Evolutionary conservation across 2,888 invertebrate genomes (phyloP).

Genomic region (Galeopsomyia nigrocyanea): DNA sequence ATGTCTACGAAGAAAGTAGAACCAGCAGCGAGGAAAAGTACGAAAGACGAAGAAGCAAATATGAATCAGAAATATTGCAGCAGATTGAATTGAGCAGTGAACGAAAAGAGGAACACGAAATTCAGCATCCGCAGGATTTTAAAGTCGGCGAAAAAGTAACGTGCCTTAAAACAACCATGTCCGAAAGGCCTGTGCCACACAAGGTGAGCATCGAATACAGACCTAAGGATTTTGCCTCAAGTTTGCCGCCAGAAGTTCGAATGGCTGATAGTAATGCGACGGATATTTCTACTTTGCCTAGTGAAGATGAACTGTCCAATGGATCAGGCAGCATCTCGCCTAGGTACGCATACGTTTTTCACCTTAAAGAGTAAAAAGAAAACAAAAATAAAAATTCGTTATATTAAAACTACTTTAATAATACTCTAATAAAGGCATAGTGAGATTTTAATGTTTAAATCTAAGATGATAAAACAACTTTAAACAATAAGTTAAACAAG

Average conservation of each 20-base stretch:
- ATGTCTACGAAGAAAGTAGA: constrained; percentile 57
- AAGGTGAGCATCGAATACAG: constrained; percentile 71
- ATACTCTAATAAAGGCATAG: not conserved
- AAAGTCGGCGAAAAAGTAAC: constrained; percentile 70
- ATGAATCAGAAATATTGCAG: constrained; percentile 55
- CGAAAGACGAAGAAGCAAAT: constrained; percentile 60
- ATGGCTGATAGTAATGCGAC: constrained; percentile 71
- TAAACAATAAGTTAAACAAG: too few relatives aligned
- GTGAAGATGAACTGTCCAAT: constrained; percentile 74
- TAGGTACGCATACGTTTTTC: constrained; percentile 36
- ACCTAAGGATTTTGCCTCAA: constrained; percentile 63
- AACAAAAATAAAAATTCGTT: not conserved
- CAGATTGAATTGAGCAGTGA: constrained; percentile 48
- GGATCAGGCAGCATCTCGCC: constrained; percentile 73
- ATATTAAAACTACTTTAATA: constrained; percentile 2
- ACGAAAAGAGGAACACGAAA: constrained; percentile 43
- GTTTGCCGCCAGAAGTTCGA: constrained; percentile 67
- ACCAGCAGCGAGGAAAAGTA: constrained; percentile 56
- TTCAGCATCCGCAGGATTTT: constrained; percentile 65
- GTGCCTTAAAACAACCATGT: constrained; percentile 64
- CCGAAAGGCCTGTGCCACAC: constrained; percentile 67
- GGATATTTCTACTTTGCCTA: constrained; percentile 65
- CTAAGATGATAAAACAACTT: too few relatives aligned
- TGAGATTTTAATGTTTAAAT: too few relatives aligned
- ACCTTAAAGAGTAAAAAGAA: not conserved